Evolutionary conservation across 2,888 invertebrate genomes (phyloP), one percentile per base, ranked within the genome.

Genomic region (Diadegma fenestrale): DNA sequence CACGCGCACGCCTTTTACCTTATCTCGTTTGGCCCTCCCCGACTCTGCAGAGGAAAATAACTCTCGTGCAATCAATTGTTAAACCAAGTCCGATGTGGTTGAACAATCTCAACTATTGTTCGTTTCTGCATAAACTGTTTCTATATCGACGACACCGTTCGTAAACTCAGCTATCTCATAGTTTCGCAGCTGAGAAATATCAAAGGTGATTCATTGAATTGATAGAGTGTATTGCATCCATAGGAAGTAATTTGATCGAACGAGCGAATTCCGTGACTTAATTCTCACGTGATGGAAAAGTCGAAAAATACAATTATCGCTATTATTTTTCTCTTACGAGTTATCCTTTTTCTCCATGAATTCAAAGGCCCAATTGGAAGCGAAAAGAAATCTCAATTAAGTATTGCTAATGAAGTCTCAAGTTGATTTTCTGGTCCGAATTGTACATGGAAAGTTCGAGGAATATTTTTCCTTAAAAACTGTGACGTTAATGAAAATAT

Each of bases 41-140:
- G 51, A 45, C 66, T 41, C 54, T 71, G 68, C 68, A 48, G 77
- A 14, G 14, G 71, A 54, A 41, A 41, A 72, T 48, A 73, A 71
- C 72, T 80, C 72, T 58, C 48, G 80, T 63, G 76, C 69, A 84
- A 84, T 84, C 80, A 77, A 84, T 84, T 84, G 84, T 84, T 77
- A 75, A 80, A 77, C 77, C 77, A 45, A 72, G 48, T 80, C 77
- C 80, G 72, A 72, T 77, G 72, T 84, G 80, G 76, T 72, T 64
- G 22, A 84, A 84, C 84, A 80, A 80, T 84, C 77, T 77, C 72
- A 80, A 84, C 80, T 84, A 84, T 77, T 41, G 76, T 22, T 80
- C 77, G 61, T 58, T 80, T 77, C 19, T 69, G 63, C 37, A 22
- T 45, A 54, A 64, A 30, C 22, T 8, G 64, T 10, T 58, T 26